Percentiles rank a stretch among this genome's conserved stretches.
These are phyloP conservation scores for Sapajus apella DNA, from an alignment of 2,113 vertebrate genomes.

Conservation along the genomic window DNA sequence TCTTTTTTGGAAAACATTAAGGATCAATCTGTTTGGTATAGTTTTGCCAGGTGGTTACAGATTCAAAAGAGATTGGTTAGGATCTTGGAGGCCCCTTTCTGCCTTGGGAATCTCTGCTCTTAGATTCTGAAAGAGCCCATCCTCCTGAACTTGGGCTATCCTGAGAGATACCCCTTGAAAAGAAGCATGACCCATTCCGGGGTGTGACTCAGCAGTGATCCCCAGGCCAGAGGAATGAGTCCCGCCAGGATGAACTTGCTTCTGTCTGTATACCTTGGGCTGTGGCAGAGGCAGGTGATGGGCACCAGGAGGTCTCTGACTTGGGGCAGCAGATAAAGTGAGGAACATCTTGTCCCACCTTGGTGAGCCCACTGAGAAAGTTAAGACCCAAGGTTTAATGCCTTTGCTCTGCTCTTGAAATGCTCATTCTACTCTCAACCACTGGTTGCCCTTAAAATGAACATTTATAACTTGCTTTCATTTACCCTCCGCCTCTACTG, in stretches of 20 bases:
- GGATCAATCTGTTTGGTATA: not conserved
- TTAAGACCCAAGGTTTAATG: not conserved
- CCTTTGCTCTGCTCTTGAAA: not conserved
- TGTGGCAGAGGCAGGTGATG: not conserved
- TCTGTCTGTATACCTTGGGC: not conserved
- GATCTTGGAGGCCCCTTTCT: not conserved
- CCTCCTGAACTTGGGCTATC: not conserved
- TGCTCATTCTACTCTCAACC: not conserved
- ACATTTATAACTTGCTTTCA: slow-evolving; percentile 76
- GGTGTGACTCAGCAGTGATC: not conserved
- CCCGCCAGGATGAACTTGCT: not conserved
- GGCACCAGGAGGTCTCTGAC: not conserved
- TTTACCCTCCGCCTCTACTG: slow-evolving; percentile 80
- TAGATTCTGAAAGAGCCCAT: not conserved
- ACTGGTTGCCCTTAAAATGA: slow-evolving; percentile 64
- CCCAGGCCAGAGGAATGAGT: no score
- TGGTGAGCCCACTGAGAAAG: not conserved
- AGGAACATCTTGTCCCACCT: not conserved
- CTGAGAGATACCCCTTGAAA: not conserved
- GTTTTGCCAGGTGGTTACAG: not conserved
- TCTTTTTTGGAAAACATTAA: not conserved
- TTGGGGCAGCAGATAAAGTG: not conserved
- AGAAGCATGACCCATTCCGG: not conserved
- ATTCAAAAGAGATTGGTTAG: not conserved
- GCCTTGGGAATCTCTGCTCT: not conserved